Percentiles rank a stretch among this genome's conserved stretches.
Conservation (phyloP, 2,113 vertebrate genomes). For the Suricata suricatta region DNA sequence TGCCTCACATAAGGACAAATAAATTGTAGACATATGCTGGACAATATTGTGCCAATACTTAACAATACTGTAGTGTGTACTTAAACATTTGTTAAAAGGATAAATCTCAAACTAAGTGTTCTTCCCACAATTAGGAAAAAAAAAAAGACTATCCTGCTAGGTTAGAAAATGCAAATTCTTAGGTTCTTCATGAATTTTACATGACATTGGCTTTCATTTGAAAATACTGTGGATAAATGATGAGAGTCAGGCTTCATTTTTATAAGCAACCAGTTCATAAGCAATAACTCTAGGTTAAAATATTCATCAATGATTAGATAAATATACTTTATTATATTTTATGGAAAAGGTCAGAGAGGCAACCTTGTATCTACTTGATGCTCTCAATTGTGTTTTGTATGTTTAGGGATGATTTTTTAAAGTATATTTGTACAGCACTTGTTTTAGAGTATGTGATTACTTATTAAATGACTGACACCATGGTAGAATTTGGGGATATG, state of each 20-base stretch:
- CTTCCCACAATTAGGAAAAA: neutral
- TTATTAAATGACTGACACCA: neutral
- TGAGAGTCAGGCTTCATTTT: slow-evolving; percentile 45
- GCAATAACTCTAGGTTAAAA: slow-evolving; percentile 58
- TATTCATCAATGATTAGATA: neutral
- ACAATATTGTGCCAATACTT: neutral
- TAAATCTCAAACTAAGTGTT: neutral
- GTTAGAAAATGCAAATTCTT: neutral
- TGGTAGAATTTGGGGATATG: neutral
- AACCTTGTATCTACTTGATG: slow-evolving; percentile 25
- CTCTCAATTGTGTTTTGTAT: neutral
- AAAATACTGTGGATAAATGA: slow-evolving; percentile 39
- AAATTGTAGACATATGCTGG: neutral
- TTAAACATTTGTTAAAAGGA: neutral
- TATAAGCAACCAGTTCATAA: slow-evolving; percentile 39
- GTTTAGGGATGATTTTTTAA: neutral
- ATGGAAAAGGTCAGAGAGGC: slow-evolving; percentile 53
- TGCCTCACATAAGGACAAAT: neutral
- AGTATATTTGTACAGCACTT: neutral
- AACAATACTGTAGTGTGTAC: neutral
- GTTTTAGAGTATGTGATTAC: neutral
- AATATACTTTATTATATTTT: slow-evolving; percentile 18
- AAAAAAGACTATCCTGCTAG: neutral
- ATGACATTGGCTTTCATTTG: slow-evolving; percentile 55
- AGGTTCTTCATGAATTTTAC: neutral